Evolutionary conservation across 2,888 invertebrate species (phyloP).

Genomic region (Perizoma affinitatum): DNA sequence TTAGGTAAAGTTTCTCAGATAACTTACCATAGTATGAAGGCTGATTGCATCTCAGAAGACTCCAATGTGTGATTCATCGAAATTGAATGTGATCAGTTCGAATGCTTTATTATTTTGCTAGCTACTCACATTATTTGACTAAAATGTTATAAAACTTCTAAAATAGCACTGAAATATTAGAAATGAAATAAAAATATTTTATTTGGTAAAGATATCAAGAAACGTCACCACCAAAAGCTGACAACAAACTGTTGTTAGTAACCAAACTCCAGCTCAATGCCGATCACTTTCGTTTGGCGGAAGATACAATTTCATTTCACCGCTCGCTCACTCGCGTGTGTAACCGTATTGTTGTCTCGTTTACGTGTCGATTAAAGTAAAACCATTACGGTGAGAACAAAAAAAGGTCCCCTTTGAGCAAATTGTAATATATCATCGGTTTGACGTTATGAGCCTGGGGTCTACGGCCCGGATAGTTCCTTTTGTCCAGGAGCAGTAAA

Average conservation of each 20-base stretch:
- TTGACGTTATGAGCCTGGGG: slow-evolving; percentile 78
- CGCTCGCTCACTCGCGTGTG: slow-evolving; percentile 51
- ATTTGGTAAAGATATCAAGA: slow-evolving; percentile 32
- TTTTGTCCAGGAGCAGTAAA: slow-evolving; percentile 72
- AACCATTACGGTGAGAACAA: slow-evolving; percentile 82
- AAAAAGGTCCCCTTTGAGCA: slow-evolving; percentile 83
- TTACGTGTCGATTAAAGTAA: slow-evolving; percentile 75
- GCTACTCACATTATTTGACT: slow-evolving; percentile 1
- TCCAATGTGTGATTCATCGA: slow-evolving; percentile 7
- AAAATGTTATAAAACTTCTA: slow-evolving; percentile 1
- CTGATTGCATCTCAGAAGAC: not conserved
- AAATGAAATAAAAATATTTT: slow-evolving; percentile 1
- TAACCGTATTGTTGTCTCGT: slow-evolving; percentile 45
- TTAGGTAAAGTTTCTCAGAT: not conserved
- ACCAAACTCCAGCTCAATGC: slow-evolving; percentile 68
- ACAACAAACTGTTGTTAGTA: slow-evolving; percentile 77
- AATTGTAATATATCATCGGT: slow-evolving; percentile 83
- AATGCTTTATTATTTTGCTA: slow-evolving; percentile 7
- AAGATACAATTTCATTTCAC: slow-evolving; percentile 63
- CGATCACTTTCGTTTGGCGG: slow-evolving; percentile 76
- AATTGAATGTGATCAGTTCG: slow-evolving; percentile 6
- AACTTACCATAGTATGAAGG: slow-evolving; percentile 14
- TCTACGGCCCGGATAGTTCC: slow-evolving; percentile 61
- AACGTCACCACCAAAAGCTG: slow-evolving; percentile 58
- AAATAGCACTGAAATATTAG: not conserved